These are phyloP conservation scores for Pogona vitticeps DNA, from an alignment of 2,113 vertebrate genomes.

Conservation along the genomic window DNA sequence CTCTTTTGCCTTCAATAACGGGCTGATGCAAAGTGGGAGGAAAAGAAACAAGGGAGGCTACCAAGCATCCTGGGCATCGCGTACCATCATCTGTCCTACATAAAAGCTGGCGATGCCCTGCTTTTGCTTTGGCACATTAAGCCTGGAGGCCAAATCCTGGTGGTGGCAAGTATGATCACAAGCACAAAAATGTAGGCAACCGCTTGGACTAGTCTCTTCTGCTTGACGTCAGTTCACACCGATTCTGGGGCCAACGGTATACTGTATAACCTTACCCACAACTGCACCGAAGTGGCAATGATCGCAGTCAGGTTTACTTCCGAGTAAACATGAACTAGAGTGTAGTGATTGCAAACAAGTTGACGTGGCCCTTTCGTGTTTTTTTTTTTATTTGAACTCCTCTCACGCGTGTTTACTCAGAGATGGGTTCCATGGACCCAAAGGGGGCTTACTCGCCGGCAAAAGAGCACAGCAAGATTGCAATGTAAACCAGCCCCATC, in stretches of 20 bases:
- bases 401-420: neutral
- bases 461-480: too few species aligned
- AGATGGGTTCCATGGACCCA: too few species aligned
- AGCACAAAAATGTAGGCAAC: neutral
- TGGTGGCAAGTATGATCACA: neutral
- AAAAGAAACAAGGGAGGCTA: accelerated
- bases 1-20: neutral
- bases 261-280: too few species aligned
- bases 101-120: too few species aligned
- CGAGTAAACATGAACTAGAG: neutral
- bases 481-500: too few species aligned
- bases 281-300: neutral
- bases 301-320: neutral
- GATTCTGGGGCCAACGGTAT: neutral
- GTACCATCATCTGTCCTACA: accelerated
- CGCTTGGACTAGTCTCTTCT: neutral
- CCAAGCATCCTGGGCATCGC: neutral
- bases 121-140: neutral
- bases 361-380: too few species aligned
- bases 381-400: neutral
- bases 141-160: neutral
- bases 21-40: neutral
- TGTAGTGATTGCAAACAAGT: too few species aligned
- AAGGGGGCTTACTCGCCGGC: neutral
- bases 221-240: neutral